These are phyloP conservation scores for Sinodicranocentrus sp. DNA, from an alignment of 2,888 invertebrate species.

Conservation along the genomic window DNA sequence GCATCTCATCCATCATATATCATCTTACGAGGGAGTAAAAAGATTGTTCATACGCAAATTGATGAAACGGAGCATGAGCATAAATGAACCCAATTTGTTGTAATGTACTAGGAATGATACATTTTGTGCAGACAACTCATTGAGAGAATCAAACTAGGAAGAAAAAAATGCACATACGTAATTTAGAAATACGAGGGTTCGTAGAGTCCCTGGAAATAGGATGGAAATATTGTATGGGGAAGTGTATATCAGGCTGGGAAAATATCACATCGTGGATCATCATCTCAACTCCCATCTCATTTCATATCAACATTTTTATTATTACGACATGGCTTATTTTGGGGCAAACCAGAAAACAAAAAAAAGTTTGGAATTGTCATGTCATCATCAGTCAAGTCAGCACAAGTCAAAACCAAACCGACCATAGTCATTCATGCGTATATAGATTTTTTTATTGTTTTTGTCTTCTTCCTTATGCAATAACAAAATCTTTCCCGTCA, in stretches of 20 bases:
- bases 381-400: conserved; percentile 67
- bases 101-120: too few relatives aligned
- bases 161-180: too few relatives aligned
- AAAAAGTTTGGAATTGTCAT: conserved; percentile 59
- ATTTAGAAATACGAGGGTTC: too few relatives aligned
- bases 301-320: conserved; percentile 41
- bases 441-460: conserved; percentile 18
- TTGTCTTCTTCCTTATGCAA: conserved; percentile 1
- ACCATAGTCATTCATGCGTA: conserved; percentile 54
- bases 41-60: neutral
- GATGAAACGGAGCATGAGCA: conserved; percentile 16
- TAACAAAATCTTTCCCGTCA: neutral
- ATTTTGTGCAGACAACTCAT: neutral
- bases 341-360: conserved; percentile 67
- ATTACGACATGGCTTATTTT: conserved; percentile 66
- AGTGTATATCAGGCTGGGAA: neutral
- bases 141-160: too few relatives aligned
- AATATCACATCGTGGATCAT: conserved; percentile 17
- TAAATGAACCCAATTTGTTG: conserved; percentile 10
- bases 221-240: too few relatives aligned
- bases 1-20: conserved; percentile 34
- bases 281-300: conserved; percentile 5
- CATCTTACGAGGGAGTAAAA: conserved; percentile 14
- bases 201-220: too few relatives aligned
- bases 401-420: conserved; percentile 50